Evolutionary conservation across 2,797 vertebrate genomes (phyloP).

Genomic region (Premnoplex brunnescens): DNA sequence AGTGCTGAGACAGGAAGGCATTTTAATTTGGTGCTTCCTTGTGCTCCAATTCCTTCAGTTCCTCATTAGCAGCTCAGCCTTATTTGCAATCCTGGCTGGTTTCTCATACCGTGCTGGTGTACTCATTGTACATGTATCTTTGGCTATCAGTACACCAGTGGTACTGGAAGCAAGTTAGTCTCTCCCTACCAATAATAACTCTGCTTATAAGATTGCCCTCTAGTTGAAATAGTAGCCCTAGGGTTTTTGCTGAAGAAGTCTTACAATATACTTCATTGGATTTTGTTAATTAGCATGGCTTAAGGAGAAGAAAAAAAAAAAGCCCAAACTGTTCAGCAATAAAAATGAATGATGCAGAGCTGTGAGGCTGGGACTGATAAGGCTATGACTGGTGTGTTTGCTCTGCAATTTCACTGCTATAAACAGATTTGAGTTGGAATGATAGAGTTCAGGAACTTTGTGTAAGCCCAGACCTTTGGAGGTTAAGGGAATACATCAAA

Average conservation of each 20-base stretch:
- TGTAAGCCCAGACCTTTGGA: not conserved
- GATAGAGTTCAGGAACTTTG: not conserved
- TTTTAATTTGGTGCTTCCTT: not conserved
- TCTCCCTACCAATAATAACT: not conserved
- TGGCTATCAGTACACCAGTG: not conserved
- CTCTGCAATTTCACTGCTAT: not conserved
- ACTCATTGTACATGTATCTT: not conserved
- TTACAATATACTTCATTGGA: not conserved
- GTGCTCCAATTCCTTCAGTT: not conserved
- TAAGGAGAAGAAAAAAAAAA: not conserved
- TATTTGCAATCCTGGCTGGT: not conserved
- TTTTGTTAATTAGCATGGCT: not conserved
- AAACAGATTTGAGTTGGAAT: not conserved
- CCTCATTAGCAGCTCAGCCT: not conserved
- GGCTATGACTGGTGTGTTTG: not conserved
- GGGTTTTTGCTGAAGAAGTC: not conserved
- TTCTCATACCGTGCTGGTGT: not conserved
- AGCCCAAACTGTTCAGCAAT: not conserved
- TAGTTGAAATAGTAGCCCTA: not conserved
- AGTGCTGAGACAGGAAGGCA: not conserved
- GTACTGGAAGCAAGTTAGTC: not conserved
- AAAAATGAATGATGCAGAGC: not conserved
- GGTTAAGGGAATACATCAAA: not conserved
- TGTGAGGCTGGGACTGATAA: not conserved
- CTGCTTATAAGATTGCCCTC: not conserved